phyloP scores from a whole-genome alignment of 2,113 vertebrate genomes.

The Malurus cyaneus region DNA sequence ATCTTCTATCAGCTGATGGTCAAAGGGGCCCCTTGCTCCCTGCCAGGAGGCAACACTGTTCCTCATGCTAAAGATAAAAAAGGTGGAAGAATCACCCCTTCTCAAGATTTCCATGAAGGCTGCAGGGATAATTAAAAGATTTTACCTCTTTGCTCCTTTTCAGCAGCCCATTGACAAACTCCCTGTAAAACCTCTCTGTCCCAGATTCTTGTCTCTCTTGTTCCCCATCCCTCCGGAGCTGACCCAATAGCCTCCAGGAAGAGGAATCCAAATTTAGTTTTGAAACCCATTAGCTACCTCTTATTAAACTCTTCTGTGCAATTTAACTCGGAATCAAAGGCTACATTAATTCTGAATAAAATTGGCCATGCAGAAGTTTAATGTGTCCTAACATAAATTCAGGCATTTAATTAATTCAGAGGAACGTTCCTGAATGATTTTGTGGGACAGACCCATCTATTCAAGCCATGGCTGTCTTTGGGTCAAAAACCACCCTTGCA shows the following conservation, averaged over 20 bases:
- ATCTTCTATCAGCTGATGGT: background rate
- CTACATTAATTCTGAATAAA: conserved; percentile 43
- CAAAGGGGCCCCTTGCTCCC: background rate
- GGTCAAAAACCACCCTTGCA: background rate
- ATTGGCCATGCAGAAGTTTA: background rate
- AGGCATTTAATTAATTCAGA: background rate
- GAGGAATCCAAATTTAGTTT: background rate
- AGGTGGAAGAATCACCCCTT: background rate
- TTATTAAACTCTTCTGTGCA: conserved; percentile 32
- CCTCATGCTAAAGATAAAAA: background rate
- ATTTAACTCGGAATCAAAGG: background rate
- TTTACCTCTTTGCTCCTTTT: background rate
- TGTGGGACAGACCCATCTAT: background rate
- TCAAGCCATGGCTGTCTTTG: background rate
- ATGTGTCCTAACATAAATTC: conserved; percentile 16
- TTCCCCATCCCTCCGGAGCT: background rate
- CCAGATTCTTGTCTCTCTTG: background rate
- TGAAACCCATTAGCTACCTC: conserved; percentile 32
- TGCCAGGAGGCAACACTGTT: background rate
- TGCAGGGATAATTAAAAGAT: background rate
- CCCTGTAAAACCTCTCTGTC: background rate
- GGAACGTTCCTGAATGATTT: background rate
- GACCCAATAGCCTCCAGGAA: background rate
- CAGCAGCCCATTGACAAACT: background rate
- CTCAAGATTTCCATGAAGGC: background rate